Evolutionary conservation across 1,140 invertebrate genomes (phyloP).

Genomic region (Lucilia sericata): DNA sequence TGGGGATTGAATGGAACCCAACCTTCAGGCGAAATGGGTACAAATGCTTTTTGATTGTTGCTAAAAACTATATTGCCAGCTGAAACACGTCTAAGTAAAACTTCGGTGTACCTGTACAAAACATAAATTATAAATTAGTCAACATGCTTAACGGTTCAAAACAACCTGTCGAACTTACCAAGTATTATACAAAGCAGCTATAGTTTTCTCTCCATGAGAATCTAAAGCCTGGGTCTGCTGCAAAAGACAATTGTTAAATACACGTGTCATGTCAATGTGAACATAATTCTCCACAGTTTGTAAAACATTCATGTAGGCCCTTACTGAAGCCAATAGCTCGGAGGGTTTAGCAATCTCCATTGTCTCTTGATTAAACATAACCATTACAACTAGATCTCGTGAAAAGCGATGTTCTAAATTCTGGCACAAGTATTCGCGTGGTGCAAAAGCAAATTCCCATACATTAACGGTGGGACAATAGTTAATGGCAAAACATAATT

Average conservation of each 20-base stretch:
- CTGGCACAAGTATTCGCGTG: constrained; percentile 95
- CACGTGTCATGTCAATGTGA: constrained; percentile 96
- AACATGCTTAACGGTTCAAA: background rate
- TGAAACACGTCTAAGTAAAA: constrained; percentile 91
- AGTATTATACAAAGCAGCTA: constrained; percentile 95
- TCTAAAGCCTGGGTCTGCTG: constrained; percentile 98
- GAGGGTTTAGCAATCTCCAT: constrained; percentile 99
- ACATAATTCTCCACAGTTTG: constrained; percentile 99
- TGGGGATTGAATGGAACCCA: constrained; percentile 94
- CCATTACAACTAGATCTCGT: constrained; percentile 95
- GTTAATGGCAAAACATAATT: constrained; percentile 97
- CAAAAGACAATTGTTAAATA: constrained; percentile 98
- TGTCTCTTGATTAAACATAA: constrained; percentile 96
- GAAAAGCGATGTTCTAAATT: constrained; percentile 94
- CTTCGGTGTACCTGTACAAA: constrained; percentile 86
- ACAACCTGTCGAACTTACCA: constrained; percentile 72
- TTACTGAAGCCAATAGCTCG: constrained; percentile 92
- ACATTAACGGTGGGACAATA: constrained; percentile 97
- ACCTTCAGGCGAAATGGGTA: constrained; percentile 89
- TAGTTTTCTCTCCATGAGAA: constrained; percentile 96
- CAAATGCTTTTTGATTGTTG: constrained; percentile 95
- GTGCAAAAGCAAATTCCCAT: constrained; percentile 99
- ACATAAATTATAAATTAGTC: background rate
- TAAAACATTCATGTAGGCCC: constrained; percentile 97
- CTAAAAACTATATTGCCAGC: constrained; percentile 97